Evolutionary conservation across 2,113 vertebrate species (phyloP), one percentile per base, ranked within the genome.

Genomic region (Amphiprion percula): DNA sequence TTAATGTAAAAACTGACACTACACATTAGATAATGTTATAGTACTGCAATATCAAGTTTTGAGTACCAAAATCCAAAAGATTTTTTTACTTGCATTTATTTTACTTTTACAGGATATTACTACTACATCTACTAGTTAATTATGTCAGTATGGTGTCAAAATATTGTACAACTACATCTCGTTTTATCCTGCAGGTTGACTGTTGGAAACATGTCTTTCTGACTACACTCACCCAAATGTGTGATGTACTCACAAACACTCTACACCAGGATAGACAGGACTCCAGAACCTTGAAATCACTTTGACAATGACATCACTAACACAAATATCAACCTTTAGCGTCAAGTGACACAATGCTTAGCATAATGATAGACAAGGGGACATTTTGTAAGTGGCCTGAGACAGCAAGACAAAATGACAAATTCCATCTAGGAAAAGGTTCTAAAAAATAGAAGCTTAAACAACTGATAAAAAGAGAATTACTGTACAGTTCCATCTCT

Each of bases 401-500:
- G n/a, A 21, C 9, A 28, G 23, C 54, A 11, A 66, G 41, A 10
- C 33, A 52, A 49, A 75, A 77, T 77, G 19, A 61, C 64, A 61
- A 49, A 60, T 41, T 44, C 4, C 14, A 61, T 46, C 8, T 46
- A 60, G 24, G 0, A 73, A 67, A 74, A 53, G 9, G 4, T 44
- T 66, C 17, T 37, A 12, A 26, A 37, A 55, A 5, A 12, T 10
- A n/a, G 1, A 74, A 73, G 49, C 24, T 52, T 39, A 49, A 69
- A 68, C 16, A 11, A 59, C 16, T 55, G n/a, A 74, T 41, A 65
- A 64, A 78, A 69, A 60, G 7, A 21, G n/a, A 69, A 37, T 7
- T 28, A 23, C 33, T 15, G 9, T 83, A 58, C 59, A 28, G 37
- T 50, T 70, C 26, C 21, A 59, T 47, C 41, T 69, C 26, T 8